Evolutionary conservation across 2,797 vertebrate genomes (phyloP).

Genomic region (Rhinophrynus dorsalis): DNA sequence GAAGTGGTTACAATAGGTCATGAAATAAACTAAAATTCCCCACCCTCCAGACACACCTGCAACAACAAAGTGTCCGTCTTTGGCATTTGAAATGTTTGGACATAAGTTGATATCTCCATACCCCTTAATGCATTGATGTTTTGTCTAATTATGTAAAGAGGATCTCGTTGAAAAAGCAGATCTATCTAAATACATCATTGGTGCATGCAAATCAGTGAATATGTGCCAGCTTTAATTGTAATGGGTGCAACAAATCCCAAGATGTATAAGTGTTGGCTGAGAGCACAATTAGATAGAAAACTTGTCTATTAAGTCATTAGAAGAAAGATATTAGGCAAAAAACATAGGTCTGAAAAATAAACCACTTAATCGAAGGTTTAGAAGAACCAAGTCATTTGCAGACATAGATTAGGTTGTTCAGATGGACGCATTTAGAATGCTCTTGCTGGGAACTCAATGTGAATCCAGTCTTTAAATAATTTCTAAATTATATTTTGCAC

Average conservation of each 20-base stretch:
- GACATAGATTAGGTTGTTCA: conserved; percentile 21
- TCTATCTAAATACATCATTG: conserved; percentile 31
- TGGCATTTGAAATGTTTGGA: too few species aligned
- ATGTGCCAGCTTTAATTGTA: conserved; percentile 26
- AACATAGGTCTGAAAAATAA: conserved; percentile 3
- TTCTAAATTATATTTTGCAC: conserved; percentile 48
- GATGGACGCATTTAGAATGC: conserved; percentile 15
- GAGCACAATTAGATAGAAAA: conserved; percentile 4
- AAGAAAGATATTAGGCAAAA: conserved; percentile 4
- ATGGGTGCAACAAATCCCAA: conserved; percentile 2
- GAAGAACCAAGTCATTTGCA: conserved; percentile 12
- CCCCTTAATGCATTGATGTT: too few species aligned
- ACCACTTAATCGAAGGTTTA: conserved; percentile 4
- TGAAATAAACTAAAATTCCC: too few species aligned
- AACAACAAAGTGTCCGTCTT: too few species aligned
- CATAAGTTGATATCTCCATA: too few species aligned
- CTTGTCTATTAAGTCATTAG: conserved; percentile 6
- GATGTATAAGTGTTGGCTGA: not conserved
- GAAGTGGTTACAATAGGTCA: too few species aligned
- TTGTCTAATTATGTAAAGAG: conserved; percentile 46
- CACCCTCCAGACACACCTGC: too few species aligned
- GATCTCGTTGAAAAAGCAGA: conserved; percentile 33
- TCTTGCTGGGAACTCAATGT: conserved; percentile 23
- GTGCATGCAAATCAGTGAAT: conserved; percentile 43
- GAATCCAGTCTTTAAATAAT: conserved; percentile 45